phyloP scores from a whole-genome alignment of 2,797 vertebrate genomes.

The Coluber constrictor region DNA sequence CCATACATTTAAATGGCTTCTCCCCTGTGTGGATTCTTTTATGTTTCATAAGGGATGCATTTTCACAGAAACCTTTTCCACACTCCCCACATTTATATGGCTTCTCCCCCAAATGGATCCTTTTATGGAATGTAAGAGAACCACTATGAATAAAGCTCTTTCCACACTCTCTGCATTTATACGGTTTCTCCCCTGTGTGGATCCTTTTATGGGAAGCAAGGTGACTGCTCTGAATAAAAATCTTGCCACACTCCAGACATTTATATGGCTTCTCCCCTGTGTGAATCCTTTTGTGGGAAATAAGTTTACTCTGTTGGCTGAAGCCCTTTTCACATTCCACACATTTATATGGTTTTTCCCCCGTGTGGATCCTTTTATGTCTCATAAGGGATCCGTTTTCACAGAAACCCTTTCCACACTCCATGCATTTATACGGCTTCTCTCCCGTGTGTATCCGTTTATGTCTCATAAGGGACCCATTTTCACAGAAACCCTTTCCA shows the following conservation, averaged over 20 bases:
- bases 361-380: not conserved
- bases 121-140: not conserved
- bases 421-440: constrained; percentile 39
- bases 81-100: not conserved
- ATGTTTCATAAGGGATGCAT: not conserved
- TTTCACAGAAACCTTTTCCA: not conserved
- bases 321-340: not conserved
- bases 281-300: not conserved
- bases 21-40: not conserved
- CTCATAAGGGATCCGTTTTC: constrained; percentile 10
- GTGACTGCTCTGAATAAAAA: not conserved
- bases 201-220: not conserved
- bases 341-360: not conserved
- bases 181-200: not conserved
- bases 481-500: not conserved
- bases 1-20: not conserved
- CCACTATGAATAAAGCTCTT: not conserved
- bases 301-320: not conserved
- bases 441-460: not conserved
- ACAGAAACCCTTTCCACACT: constrained; percentile 23
- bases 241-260: not conserved
- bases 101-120: not conserved
- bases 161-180: not conserved
- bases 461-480: not conserved
- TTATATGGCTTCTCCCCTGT: not conserved